Conservation (phyloP, 2,797 vertebrate species). For the Brachymystax lenok region DNA sequence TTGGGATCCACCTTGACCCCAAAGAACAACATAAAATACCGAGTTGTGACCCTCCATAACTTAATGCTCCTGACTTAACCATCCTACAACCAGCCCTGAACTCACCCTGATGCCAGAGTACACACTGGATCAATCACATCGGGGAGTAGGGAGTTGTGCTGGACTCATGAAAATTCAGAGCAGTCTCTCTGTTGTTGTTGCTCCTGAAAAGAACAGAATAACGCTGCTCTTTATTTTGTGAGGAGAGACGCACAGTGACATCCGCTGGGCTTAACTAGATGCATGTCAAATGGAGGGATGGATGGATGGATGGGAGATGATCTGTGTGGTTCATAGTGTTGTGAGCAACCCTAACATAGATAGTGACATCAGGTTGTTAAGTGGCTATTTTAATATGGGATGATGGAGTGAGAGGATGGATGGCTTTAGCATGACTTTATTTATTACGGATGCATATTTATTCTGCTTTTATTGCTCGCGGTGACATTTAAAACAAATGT, state of each 20-base stretch:
- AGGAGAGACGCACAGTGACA: conserved; percentile 56
- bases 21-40: conserved; percentile 45
- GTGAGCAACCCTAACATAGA: conserved; percentile 50
- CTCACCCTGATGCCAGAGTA: conserved; percentile 67
- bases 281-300: conserved; percentile 50
- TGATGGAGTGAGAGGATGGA: conserved; percentile 13
- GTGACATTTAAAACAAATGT: conserved; percentile 60
- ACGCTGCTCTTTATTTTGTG: conserved; percentile 27
- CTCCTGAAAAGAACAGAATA: conserved; percentile 40
- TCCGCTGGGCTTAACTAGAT: conserved; percentile 44
- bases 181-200: conserved; percentile 61
- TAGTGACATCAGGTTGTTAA: conserved; percentile 58
- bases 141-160: conserved; percentile 50
- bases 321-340: conserved; percentile 5
- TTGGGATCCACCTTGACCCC: conserved; percentile 62
- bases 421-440: conserved; percentile 43
- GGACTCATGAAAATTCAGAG: conserved; percentile 79
- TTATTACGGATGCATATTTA: conserved; percentile 37
- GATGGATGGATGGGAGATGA: conserved; percentile 7
- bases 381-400: conserved; percentile 48
- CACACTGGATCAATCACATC: conserved; percentile 70
- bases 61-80: conserved; percentile 63
- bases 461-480: conserved; percentile 49
- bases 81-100: conserved; percentile 63
- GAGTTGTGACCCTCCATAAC: conserved; percentile 76